Percentiles rank a stretch among this genome's conserved stretches.
phyloP scores from a whole-genome alignment of 2,113 vertebrate species.

The Saguinus midas region DNA sequence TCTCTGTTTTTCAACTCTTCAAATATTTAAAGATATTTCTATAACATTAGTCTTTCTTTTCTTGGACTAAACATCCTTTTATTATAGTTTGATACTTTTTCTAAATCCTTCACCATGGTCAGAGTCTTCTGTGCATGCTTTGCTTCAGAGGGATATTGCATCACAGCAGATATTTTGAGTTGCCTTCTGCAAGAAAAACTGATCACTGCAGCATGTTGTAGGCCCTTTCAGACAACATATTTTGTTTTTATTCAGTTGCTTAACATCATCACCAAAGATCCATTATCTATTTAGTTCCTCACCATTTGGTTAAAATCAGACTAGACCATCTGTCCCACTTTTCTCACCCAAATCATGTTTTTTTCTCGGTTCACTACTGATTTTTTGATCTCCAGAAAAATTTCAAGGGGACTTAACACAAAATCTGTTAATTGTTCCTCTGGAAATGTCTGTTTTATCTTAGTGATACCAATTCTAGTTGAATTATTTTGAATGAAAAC shows the following conservation, averaged over 20 bases:
- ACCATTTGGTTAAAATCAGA: conserved; percentile 12
- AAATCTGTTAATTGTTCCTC: not conserved
- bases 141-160: not conserved
- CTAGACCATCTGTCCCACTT: not conserved
- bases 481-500: conserved; percentile 52
- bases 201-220: not conserved
- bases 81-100: conserved; percentile 7
- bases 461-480: not conserved
- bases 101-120: conserved; percentile 11
- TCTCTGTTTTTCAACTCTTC: not conserved
- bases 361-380: conserved; percentile 27
- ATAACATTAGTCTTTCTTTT: not conserved
- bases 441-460: conserved; percentile 49
- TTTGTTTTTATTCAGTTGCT: conserved; percentile 18
- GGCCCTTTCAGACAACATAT: not conserved
- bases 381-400: conserved; percentile 29
- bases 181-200: not conserved
- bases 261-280: not conserved
- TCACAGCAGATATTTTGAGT: not conserved
- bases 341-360: conserved; percentile 21
- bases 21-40: not conserved
- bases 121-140: not conserved
- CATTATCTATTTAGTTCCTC: not conserved
- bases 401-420: not conserved
- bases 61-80: not conserved